These are phyloP conservation scores for Eremophila alpestris DNA, from an alignment of 2,797 vertebrate genomes.

Conservation along the genomic window DNA sequence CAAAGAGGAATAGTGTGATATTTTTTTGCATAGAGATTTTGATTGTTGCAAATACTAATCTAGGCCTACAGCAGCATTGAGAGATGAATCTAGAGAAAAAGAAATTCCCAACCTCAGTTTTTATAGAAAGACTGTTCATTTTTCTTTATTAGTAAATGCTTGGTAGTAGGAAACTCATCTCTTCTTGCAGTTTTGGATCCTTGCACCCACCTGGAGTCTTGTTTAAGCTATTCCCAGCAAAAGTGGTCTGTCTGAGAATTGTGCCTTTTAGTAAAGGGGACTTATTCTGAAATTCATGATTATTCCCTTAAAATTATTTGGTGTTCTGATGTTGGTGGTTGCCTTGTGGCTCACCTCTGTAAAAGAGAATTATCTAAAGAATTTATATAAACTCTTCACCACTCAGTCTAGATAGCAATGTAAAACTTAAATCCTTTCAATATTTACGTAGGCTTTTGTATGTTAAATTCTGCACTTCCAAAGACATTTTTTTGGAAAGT, in stretches of 20 bases:
- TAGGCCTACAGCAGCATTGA: neutral
- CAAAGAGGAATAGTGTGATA: neutral
- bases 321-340: neutral
- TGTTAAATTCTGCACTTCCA: neutral
- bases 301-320: neutral
- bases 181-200: neutral
- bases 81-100: neutral
- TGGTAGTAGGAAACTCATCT: neutral
- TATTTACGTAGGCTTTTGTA: neutral
- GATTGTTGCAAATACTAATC: neutral
- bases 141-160: neutral
- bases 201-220: neutral
- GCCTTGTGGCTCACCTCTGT: neutral
- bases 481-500: neutral
- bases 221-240: neutral
- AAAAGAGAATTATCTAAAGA: neutral
- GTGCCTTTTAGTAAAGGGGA: neutral
- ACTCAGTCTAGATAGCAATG: neutral
- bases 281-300: neutral
- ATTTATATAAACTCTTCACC: neutral
- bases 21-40: neutral
- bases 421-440: neutral
- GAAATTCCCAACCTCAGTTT: neutral
- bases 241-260: neutral
- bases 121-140: neutral